Evolutionary conservation across 2,888 invertebrate species (phyloP), one percentile per base, ranked within the genome.

Genomic region (Coelopa pilipes): DNA sequence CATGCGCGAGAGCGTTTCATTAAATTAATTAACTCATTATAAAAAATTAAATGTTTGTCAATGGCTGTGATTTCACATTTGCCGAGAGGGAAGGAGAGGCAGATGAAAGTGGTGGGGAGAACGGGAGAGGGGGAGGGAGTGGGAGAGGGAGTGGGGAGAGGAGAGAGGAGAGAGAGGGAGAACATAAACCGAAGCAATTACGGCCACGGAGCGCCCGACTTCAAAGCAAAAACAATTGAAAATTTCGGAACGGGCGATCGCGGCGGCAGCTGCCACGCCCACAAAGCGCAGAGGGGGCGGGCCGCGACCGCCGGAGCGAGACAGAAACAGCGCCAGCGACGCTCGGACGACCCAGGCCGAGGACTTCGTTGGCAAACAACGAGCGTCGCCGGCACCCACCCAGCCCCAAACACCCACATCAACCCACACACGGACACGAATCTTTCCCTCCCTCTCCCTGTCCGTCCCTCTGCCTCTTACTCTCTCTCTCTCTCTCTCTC

Each of bases 21-120:
- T 80, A 78, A 80, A 79, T 80, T 80, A 80, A 80, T 80, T 80
- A 80, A 78, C 74, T 80, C 77, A 80, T 80, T 79, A 80, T 78
- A 74, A 78, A 75, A 79, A 80, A 78, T 79, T 80, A 75, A 76
- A 76, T 76, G 70, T 77, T 74, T 74, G 74, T 73, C 70, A 73
- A 67, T 70, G 65, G 69, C 19, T 60, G 47, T n/a, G 68, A 70
- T 65, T 70, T 53, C 66, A 55, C 65, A 59, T 46, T 53, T 70
- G 47, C n/a, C 24, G 13, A 57, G 46, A 70, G 49, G 46, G 21
- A 53, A 24, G 55, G 15, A 55, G 45, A 50, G 13, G 24, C 34
- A 34, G 5, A 50, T 17, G 17, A n/a, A n/a, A n/a, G n/a, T n/a
- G n/a, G n/a, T n/a, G n/a, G n/a, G 4, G 34, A 34, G 34, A 4